Evolutionary conservation across 2,113 vertebrate species (phyloP).

Genomic region (Onychorhynchus coronatus): DNA sequence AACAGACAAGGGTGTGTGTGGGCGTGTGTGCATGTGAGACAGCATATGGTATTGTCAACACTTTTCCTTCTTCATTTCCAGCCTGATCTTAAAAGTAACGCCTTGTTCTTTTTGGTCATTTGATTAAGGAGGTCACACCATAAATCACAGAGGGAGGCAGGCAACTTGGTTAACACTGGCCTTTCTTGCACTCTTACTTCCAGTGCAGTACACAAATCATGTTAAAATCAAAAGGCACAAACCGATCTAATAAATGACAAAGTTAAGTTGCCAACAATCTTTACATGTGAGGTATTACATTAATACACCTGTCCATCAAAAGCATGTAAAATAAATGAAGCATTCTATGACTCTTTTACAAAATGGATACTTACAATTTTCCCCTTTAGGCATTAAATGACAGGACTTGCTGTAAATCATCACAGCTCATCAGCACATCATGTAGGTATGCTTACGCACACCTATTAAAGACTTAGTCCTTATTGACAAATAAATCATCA

Average conservation of each 20-base stretch:
- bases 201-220: background rate
- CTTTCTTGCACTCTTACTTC: background rate
- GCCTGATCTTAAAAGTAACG: background rate
- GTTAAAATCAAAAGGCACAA: background rate
- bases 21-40: fast-evolving
- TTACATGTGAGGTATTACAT: background rate
- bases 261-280: background rate
- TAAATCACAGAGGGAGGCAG: background rate
- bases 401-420: background rate
- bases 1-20: background rate
- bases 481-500: background rate
- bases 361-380: background rate
- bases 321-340: background rate
- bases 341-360: background rate
- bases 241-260: background rate
- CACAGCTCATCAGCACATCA: background rate
- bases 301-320: conserved; percentile 8
- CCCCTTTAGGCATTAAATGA: background rate
- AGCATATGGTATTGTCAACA: background rate
- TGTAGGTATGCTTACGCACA: fast-evolving
- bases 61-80: background rate
- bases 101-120: background rate
- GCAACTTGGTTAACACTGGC: background rate
- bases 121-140: background rate
- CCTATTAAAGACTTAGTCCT: background rate